Evolutionary conservation across 2,888 invertebrate genomes (phyloP).

Genomic region (Synergus japonicus): DNA sequence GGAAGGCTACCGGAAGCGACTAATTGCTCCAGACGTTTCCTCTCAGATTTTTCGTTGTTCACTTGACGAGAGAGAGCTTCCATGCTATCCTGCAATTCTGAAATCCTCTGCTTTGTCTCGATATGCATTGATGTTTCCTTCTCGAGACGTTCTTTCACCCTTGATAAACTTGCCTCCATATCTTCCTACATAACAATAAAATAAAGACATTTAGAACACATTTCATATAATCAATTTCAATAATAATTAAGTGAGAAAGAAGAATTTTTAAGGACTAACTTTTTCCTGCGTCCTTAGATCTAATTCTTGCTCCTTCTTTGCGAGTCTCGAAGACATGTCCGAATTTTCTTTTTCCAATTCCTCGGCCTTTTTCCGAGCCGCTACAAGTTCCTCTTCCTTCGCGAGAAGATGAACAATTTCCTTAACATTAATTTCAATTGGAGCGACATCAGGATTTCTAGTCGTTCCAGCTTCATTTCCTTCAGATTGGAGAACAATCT

Average conservation of each 20-base stretch:
- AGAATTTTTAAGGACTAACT: slow-evolving; percentile 65
- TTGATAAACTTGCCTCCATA: slow-evolving; percentile 87
- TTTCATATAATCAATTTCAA: background rate
- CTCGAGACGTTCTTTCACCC: slow-evolving; percentile 92
- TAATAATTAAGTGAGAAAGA: too few species aligned
- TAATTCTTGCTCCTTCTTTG: slow-evolving; percentile 95
- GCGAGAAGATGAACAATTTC: slow-evolving; percentile 94
- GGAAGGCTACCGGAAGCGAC: slow-evolving; percentile 95
- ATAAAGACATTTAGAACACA: background rate
- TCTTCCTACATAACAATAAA: slow-evolving; percentile 82
- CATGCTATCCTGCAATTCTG: slow-evolving; percentile 81
- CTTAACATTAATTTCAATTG: slow-evolving; percentile 92
- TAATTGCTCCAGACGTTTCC: slow-evolving; percentile 89
- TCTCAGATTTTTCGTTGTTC: slow-evolving; percentile 88
- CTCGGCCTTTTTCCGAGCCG: slow-evolving; percentile 91
- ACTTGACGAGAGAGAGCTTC: slow-evolving; percentile 80
- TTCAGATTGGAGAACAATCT: slow-evolving; percentile 91
- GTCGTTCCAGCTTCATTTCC: slow-evolving; percentile 74
- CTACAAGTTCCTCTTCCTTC: slow-evolving; percentile 94
- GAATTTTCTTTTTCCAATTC: slow-evolving; percentile 93
- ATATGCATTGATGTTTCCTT: slow-evolving; percentile 92
- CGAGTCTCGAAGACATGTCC: slow-evolving; percentile 90
- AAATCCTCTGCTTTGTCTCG: slow-evolving; percentile 88
- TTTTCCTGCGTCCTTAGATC: slow-evolving; percentile 94
- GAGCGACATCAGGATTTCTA: slow-evolving; percentile 91